Evolutionary conservation across 1,140 invertebrate species (phyloP), one percentile per base, ranked within the genome.

Genomic region (Drosophila pseudoobscura): DNA sequence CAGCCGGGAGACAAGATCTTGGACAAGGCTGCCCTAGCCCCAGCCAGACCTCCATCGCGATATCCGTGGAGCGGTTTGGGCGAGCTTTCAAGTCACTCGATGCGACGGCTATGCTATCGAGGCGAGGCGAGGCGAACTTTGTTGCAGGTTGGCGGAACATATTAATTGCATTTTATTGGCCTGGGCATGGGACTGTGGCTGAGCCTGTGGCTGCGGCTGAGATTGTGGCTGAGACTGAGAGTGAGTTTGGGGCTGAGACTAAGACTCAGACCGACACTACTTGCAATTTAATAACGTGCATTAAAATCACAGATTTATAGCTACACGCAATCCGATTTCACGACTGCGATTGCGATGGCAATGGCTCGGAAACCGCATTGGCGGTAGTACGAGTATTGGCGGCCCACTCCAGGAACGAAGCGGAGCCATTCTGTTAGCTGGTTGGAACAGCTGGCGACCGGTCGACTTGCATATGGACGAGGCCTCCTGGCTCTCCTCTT

Each of bases 91-190:
- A 64, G 65, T 70, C 65, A 70, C 61, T 52, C 43, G 57, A 56
- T 9, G 45, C 51, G 60, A n/a, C n/a, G 43, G 17, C 35, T 39
- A 13, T 39, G 31, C 35, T 13, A 39, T 39, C 11, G n/a, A n/a
- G n/a, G n/a, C n/a, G n/a, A n/a, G n/a, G n/a, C n/a, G 29, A 44
- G 62, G 41, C 71, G 75, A 76, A 87, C 83, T 83, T 87, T 88
- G 83, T 87, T 88, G 83, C 83, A 88, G 55, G 61, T 72, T 88
- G 82, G 78, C 78, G 83, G 78, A 87, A 87, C 82, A 87, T 87
- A 87, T 87, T 87, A 87, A 87, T 87, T 87, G 83, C 83, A 88
- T 87, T 87, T 87, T 87, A 87, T 87, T 87, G 84, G 83, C 75
- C 79, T 78, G 61, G 49, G 58, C 55, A 56, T 54, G 60, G 26